Evolutionary conservation across 2,888 invertebrate species (phyloP).

Genomic region (Tenthredo livida): DNA sequence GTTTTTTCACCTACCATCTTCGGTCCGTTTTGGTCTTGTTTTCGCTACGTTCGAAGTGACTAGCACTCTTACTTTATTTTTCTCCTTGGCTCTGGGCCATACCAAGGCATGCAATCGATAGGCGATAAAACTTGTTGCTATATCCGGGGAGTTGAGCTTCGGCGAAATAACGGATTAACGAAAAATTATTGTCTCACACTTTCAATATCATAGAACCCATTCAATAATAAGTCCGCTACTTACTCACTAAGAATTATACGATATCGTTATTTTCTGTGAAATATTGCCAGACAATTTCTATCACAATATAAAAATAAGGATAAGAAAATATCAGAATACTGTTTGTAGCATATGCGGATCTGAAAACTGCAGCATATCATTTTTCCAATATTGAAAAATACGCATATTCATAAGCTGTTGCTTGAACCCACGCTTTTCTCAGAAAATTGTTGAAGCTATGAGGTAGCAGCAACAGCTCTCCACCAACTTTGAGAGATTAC

Average conservation of each 20-base stretch:
- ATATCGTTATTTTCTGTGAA: neutral
- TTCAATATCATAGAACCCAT: slow-evolving; percentile 6
- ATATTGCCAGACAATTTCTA: neutral
- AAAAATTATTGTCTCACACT: slow-evolving; percentile 41
- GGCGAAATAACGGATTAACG: slow-evolving; percentile 48
- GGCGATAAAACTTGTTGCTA: slow-evolving; percentile 50
- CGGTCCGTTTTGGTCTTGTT: slow-evolving; percentile 23
- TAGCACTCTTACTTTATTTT: slow-evolving; percentile 31
- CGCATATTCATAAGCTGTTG: neutral
- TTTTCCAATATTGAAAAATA: neutral
- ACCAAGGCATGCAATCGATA: slow-evolving; percentile 37
- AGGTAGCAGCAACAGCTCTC: neutral
- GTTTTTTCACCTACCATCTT: slow-evolving; percentile 38
- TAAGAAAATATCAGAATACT: neutral
- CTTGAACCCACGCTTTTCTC: neutral
- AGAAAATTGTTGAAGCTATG: neutral
- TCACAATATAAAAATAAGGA: neutral
- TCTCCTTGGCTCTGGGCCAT: neutral
- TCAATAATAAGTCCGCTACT: neutral
- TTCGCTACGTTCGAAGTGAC: slow-evolving; percentile 41
- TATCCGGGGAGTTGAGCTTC: neutral
- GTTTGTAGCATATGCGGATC: neutral
- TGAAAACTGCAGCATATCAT: neutral
- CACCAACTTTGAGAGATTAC: neutral
- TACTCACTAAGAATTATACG: neutral